Evolutionary conservation across 2,888 invertebrate species (phyloP), one percentile per base, ranked within the genome.

Genomic region (Calameuta idolon): DNA sequence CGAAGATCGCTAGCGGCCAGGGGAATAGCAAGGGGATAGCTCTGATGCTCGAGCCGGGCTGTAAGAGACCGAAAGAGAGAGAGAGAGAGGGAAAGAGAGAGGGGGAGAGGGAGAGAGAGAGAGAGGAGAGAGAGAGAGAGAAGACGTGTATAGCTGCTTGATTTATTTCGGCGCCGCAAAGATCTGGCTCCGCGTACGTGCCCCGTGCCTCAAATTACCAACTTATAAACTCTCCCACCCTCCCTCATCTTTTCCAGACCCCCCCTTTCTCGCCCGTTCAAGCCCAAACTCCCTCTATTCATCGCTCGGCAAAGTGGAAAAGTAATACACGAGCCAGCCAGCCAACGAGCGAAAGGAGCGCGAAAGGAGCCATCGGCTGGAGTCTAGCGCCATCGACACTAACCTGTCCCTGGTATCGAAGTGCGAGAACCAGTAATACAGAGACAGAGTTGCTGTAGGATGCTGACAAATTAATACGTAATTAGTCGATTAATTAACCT

Each of bases 171-270:
- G 89, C 87, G 89, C 89, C 90, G 87, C 89, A 89, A 89, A 90
- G 91, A 91, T 91, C 91, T 90, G 89, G 88, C 86, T 88, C 85
- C 86, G 87, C 89, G 90, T 91, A 91, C 91, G 91, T 91, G 91
- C 90, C 87, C 86, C 89, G 90, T 85, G 86, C 89, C 86, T 90
- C 90, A 91, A 91, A 91, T 91, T 91, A 90, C 91, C 90, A 89
- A 91, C 91, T 91, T 91, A 91, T 91, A 90, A 91, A 91, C 91
- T 90, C 90, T 84, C 85, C 81, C 80, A 77, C 79, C 75, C 82
- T 78, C 79, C 69, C 68, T 55, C 75, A 71, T 76, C 75, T 68
- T 71, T 31, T 40, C 40, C 40, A 35, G 74, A 33, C 31, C 71
- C 71, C 71, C 31, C 71, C 31, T 71, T 31, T 71, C 55, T 55